These are phyloP conservation scores for Eugnorisma glareosa DNA, from an alignment of 2,888 invertebrate species.

Conservation along the genomic window DNA sequence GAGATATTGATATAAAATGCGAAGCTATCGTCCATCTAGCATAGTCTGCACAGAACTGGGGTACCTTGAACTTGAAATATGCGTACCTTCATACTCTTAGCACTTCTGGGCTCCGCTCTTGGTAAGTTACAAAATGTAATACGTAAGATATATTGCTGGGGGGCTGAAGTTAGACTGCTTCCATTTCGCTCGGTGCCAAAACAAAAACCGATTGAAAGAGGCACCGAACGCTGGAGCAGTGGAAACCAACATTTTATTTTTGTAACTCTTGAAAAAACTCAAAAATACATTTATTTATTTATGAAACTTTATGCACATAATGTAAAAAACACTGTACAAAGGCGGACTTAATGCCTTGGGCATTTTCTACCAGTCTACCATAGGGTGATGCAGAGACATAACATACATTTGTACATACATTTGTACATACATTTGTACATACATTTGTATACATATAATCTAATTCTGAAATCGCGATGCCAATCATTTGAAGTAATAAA, in stretches of 20 bases:
- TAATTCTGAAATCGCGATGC: neutral
- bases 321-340: too few species aligned
- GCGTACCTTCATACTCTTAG: slow-evolving; percentile 11
- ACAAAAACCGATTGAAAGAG: neutral
- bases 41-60: slow-evolving; percentile 2
- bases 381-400: too few species aligned
- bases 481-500: neutral
- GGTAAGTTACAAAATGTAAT: neutral
- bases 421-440: too few species aligned
- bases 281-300: too few species aligned
- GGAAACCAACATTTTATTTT: neutral
- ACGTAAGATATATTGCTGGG: too few species aligned
- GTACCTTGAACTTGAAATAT: slow-evolving; percentile 7
- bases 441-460: too few species aligned
- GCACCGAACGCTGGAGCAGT: neutral
- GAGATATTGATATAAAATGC: slow-evolving; percentile 12
- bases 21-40: neutral
- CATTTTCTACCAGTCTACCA: too few species aligned
- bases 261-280: neutral
- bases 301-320: too few species aligned
- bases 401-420: too few species aligned
- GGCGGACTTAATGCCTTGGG: too few species aligned
- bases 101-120: slow-evolving; percentile 21
- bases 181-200: neutral
- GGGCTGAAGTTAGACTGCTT: too few species aligned